phyloP scores from a whole-genome alignment of 1,140 invertebrate species.

The Zeugodacus cucurbitae region DNA sequence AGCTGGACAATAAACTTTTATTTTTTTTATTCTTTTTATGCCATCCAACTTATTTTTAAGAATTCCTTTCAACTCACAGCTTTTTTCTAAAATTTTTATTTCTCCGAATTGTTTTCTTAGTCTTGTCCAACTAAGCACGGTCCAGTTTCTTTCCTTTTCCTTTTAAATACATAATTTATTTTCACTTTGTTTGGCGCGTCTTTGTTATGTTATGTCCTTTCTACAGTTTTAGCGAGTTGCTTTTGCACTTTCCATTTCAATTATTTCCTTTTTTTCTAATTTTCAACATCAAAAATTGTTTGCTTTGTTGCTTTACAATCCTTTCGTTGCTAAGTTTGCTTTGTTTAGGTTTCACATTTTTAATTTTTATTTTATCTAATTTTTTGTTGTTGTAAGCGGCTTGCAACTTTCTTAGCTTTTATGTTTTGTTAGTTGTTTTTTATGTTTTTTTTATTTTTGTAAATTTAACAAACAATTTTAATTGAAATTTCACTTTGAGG shows the following conservation, averaged over 20 bases:
- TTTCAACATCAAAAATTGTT: background rate
- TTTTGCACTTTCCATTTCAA: background rate
- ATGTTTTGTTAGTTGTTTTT: background rate
- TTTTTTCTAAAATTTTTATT: background rate
- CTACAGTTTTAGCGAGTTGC: background rate
- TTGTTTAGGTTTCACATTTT: background rate
- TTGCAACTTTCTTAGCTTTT: background rate
- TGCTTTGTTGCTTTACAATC: background rate
- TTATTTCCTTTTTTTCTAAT: background rate
- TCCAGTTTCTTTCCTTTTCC: too few relatives aligned
- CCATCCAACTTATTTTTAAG: background rate
- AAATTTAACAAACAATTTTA: slow-evolving; percentile 9
- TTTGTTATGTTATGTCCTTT: slow-evolving; percentile 6
- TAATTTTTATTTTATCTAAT: background rate
- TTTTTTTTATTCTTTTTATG: background rate
- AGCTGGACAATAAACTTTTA: background rate
- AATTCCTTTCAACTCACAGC: background rate
- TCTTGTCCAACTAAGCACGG: background rate
- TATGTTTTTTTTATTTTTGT: background rate
- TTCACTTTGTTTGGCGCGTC: background rate
- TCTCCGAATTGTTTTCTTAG: background rate
- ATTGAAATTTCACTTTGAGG: background rate
- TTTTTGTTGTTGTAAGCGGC: background rate
- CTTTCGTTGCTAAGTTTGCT: background rate
- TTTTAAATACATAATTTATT: background rate